Conservation (phyloP, 1,140 invertebrate genomes). For the Luehdorfia chinensis region DNA sequence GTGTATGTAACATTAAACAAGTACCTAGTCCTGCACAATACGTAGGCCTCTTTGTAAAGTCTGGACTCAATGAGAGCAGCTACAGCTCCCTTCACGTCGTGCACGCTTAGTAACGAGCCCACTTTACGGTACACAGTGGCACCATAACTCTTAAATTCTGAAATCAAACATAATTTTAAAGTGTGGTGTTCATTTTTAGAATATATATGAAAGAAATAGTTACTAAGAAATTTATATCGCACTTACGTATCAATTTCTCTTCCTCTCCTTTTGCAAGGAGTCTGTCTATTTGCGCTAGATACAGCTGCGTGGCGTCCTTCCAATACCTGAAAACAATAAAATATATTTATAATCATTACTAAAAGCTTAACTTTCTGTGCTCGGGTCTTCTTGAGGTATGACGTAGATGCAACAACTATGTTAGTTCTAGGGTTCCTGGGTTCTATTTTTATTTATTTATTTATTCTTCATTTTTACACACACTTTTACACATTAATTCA, state of each 20-base stretch:
- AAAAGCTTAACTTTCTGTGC: too few relatives aligned
- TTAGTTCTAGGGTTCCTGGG: too few relatives aligned
- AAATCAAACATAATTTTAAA: conserved; percentile 12
- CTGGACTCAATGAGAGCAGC: conserved; percentile 25
- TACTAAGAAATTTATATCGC: neutral
- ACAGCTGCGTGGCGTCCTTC: conserved; percentile 56
- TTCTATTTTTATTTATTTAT: neutral
- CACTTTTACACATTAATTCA: too few relatives aligned
- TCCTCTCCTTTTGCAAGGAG: conserved; percentile 39
- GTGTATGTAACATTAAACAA: too few relatives aligned
- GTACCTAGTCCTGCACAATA: conserved; percentile 50
- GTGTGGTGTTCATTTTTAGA: too few relatives aligned
- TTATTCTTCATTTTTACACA: too few relatives aligned
- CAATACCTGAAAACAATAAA: conserved; percentile 46
- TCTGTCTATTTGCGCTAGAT: conserved; percentile 55
- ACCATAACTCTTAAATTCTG: conserved; percentile 35
- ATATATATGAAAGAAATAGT: neutral
- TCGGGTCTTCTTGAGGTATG: too few relatives aligned
- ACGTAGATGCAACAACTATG: too few relatives aligned
- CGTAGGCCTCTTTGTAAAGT: conserved; percentile 49
- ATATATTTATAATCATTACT: neutral
- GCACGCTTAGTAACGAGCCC: conserved; percentile 36
- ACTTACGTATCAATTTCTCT: conserved; percentile 39
- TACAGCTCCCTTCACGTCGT: conserved; percentile 49
- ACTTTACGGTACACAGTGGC: conserved; percentile 42